Conservation (phyloP, 2,888 invertebrate species). For the Empis stercorea region DNA sequence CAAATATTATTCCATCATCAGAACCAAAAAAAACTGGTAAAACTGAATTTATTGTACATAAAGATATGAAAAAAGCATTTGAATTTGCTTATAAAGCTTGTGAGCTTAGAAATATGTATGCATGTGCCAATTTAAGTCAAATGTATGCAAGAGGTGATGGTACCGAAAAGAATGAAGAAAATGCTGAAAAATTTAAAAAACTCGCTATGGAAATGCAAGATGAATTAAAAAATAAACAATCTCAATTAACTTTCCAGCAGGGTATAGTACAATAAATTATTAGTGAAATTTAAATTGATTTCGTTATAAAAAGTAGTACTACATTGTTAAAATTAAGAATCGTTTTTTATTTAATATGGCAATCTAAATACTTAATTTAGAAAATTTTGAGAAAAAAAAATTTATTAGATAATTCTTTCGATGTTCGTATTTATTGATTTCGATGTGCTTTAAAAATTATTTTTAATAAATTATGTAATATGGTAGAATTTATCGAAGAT, state of each 20-base stretch:
- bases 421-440: too few species aligned
- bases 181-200: conserved; percentile 60
- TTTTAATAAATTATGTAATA: too few species aligned
- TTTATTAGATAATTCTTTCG: too few species aligned
- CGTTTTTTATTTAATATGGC: too few species aligned
- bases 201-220: conserved; percentile 58
- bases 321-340: too few species aligned
- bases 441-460: too few species aligned
- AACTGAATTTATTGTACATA: conserved; percentile 42
- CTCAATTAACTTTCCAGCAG: conserved; percentile 42
- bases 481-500: too few species aligned
- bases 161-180: conserved; percentile 52
- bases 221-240: conserved; percentile 45
- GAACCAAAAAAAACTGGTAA: conserved; percentile 24
- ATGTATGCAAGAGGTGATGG: conserved; percentile 82
- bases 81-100: conserved; percentile 67
- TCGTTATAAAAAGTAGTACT: too few species aligned
- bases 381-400: too few species aligned
- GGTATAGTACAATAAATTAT: conserved; percentile 26
- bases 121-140: conserved; percentile 80
- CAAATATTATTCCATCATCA: conserved; percentile 3
- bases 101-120: conserved; percentile 69
- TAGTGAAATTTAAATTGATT: too few species aligned
- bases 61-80: conserved; percentile 67
- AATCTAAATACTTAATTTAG: too few species aligned